Base-by-base conservation (phyloP, 2,797 vertebrate species). In the Tympanoctomys barrerae region DNA sequence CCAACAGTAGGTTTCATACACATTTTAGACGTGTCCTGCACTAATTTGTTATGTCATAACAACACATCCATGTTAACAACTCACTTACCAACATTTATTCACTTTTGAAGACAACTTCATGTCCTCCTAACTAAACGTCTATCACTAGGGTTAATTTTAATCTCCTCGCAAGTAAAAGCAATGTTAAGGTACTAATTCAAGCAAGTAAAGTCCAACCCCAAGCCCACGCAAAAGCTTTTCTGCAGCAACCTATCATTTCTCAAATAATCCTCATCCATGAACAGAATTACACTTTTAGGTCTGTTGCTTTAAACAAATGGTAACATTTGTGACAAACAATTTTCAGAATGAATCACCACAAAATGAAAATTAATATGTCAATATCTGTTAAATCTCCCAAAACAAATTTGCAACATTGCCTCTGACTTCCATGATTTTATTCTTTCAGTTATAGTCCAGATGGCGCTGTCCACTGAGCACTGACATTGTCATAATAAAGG, bases 341-440 rank as follows among this genome's bases (percentile, higher is more conserved):
- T 97, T 97, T 49, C 64, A 97, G 36, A 97, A 12, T 26, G 92
- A 81, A 96, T 94, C 91, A 96, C 14, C 96, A 85, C 24, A 83
- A 97, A 96, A 97, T 33, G 87, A n/a, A 96, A 96, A 94, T 96
- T 90, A 91, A 71, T 54, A 62, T 26, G 33, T 77, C 88, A 94
- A 31, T 21, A 90, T 64, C n/a, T 82, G 52, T 96, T 96, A 82
- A 46, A 66, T 94, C 94, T 96, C 89, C 39, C 49, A 64, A 80
- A 93, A 89, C 19, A 89, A 93, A 97, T 95, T n/a, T 87, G 7
- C 26, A 96, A 97, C 93, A 96, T 73, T 93, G 52, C 42, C 9
- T 97, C 7, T 8, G 62, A 89, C 33, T 95, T 88, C 61, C 91
- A 96, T 59, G 64, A 90, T 6, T 97, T 90, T 81, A 86, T 84